A percentile compares a stretch with the other conserved stretches of the same genome.
phyloP scores from a whole-genome alignment of 2,113 vertebrate genomes.

The Neolamprologus falcicula region DNA sequence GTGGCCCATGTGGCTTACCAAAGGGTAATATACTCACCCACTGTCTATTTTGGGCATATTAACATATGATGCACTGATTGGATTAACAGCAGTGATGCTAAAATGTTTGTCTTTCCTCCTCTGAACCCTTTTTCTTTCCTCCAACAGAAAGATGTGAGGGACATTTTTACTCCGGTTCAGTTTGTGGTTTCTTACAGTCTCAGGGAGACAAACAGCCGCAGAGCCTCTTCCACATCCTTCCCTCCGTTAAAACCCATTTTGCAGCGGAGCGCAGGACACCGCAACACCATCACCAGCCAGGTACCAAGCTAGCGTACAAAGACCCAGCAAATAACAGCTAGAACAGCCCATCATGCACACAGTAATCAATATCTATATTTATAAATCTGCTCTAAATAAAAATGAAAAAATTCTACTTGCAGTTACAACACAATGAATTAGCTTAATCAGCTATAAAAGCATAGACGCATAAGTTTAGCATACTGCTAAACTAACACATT shows the following conservation, averaged over 20 bases:
- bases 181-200: constrained; percentile 82
- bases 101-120: neutral
- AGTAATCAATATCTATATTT: neutral
- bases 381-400: neutral
- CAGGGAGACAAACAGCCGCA: constrained; percentile 63
- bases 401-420: neutral
- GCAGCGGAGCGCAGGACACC: constrained; percentile 73
- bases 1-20: constrained; percentile 77
- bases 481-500: neutral
- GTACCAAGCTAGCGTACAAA: constrained; percentile 41
- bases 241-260: constrained; percentile 83
- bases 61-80: neutral
- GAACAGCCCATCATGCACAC: neutral
- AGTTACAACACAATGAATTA: neutral
- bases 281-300: constrained; percentile 75
- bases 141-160: constrained; percentile 85
- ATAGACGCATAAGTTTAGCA: neutral
- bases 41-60: neutral
- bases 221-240: constrained; percentile 56
- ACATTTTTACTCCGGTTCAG: constrained; percentile 84
- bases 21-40: constrained; percentile 72
- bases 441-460: neutral
- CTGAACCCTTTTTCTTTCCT: neutral
- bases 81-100: neutral
- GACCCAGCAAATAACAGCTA: neutral